Conservation (phyloP, 2,888 invertebrate genomes). For the Ommatoiulus sabulosus region DNA sequence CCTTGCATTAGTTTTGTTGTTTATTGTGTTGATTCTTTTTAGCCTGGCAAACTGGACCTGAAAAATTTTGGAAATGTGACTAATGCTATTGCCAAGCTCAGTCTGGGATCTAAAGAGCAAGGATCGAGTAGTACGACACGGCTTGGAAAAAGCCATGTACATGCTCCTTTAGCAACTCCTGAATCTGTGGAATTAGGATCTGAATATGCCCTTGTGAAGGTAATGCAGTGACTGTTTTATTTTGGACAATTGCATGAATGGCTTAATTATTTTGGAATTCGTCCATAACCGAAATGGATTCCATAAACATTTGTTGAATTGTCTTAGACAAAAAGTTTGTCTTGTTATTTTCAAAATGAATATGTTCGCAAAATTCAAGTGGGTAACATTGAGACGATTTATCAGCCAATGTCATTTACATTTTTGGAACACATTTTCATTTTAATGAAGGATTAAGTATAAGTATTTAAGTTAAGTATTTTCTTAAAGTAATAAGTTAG, state of each 20-base stretch:
- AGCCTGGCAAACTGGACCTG: conserved; percentile 90
- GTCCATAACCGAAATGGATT: no score
- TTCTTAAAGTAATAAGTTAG: no score
- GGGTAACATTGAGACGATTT: no score
- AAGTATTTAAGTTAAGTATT: no score
- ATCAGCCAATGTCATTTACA: no score
- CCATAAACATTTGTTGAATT: no score
- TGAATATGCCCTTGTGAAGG: conserved; percentile 78
- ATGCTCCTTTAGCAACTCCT: conserved; percentile 81
- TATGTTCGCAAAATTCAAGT: no score
- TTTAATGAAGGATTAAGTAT: no score
- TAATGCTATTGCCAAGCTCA: conserved; percentile 76
- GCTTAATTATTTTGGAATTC: no score
- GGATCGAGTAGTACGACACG: conserved; percentile 64
- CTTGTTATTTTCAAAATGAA: no score
- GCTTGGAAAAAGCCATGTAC: conserved; percentile 70
- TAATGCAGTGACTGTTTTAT: conserved; percentile 59
- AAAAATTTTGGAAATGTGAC: conserved; percentile 90
- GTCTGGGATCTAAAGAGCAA: conserved; percentile 74
- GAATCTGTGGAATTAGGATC: conserved; percentile 80
- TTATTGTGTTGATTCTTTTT: conserved; percentile 64
- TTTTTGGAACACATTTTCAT: no score
- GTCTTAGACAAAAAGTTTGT: no score
- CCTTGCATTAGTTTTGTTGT: conserved; percentile 23
- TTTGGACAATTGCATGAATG: background rate